phyloP scores from a whole-genome alignment of 2,113 vertebrate species.

The Rhinolophus ferrumequinum region DNA sequence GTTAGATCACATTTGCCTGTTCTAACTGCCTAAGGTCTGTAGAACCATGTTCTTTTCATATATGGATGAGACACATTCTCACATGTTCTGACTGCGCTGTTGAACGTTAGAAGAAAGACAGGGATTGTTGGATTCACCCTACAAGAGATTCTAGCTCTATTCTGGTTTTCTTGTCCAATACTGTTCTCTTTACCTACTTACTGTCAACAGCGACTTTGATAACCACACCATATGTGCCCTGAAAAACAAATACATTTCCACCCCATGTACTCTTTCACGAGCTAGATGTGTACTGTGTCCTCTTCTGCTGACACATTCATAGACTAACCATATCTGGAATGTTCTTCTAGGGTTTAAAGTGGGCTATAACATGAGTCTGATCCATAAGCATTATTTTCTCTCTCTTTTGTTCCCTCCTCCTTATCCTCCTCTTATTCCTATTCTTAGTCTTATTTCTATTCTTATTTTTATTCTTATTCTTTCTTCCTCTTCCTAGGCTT shows the following conservation, averaged over 20 bases:
- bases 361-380: background rate
- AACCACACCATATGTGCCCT: background rate
- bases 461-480: too few relatives aligned
- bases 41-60: background rate
- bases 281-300: background rate
- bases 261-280: background rate
- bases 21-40: background rate
- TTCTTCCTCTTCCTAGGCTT: background rate
- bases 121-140: background rate
- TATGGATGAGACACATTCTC: background rate
- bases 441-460: background rate
- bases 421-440: too few relatives aligned
- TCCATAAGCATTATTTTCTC: background rate
- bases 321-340: background rate
- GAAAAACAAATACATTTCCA: background rate
- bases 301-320: background rate
- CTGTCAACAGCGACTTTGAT: background rate
- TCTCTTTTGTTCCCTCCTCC: background rate
- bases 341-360: background rate
- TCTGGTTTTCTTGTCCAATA: background rate
- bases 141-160: background rate
- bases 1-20: background rate
- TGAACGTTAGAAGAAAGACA: background rate
- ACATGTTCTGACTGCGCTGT: fast-evolving
- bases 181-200: background rate